Percentiles rank a stretch among this genome's conserved stretches.
Conservation (phyloP, 2,113 vertebrate genomes). For the Jaculus jaculus region DNA sequence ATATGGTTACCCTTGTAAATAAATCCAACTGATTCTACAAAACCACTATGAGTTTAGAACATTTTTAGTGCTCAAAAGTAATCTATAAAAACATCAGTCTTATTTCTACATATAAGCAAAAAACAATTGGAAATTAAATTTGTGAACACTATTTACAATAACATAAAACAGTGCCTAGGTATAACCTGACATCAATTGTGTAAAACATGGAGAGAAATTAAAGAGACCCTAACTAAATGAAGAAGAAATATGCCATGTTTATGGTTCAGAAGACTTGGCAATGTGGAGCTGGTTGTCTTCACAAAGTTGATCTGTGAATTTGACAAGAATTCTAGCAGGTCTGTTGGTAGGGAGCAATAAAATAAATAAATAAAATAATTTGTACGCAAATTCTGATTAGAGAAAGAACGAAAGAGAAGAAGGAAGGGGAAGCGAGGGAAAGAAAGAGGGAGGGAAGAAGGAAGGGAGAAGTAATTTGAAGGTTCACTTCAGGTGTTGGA, state of each 20-base stretch:
- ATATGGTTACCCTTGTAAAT: background rate
- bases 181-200: background rate
- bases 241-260: too few relatives aligned
- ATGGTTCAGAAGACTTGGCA: background rate
- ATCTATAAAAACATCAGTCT: background rate
- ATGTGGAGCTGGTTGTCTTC: background rate
- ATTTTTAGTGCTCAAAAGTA: background rate
- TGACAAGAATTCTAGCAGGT: background rate
- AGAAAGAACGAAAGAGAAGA: too few relatives aligned
- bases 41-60: background rate
- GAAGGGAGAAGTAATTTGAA: too few relatives aligned
- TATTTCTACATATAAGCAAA: background rate
- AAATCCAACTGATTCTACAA: background rate
- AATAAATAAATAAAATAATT: too few relatives aligned
- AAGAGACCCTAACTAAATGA: background rate
- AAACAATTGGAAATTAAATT: background rate
- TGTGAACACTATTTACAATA: background rate
- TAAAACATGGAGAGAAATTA: background rate
- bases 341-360: background rate
- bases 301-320: background rate
- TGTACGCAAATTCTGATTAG: too few relatives aligned
- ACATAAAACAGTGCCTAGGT: background rate
- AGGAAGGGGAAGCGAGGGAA: too few relatives aligned
- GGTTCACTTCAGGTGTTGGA: too few relatives aligned
- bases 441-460: too few relatives aligned